phyloP scores from a whole-genome alignment of 2,113 vertebrate species.

The Microtus richardsoni region DNA sequence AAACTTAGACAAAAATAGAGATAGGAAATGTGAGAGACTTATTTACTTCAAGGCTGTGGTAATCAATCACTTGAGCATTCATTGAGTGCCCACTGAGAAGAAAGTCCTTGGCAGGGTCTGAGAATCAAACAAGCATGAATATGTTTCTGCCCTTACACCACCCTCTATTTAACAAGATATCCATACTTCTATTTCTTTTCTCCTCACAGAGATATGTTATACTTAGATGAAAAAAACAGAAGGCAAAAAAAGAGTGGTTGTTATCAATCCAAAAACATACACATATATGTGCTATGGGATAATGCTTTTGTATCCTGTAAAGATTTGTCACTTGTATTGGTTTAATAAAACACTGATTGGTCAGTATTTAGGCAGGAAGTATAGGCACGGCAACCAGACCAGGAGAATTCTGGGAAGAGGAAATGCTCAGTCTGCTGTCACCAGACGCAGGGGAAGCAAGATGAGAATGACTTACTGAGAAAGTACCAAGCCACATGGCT shows the following conservation, averaged over 20 bases:
- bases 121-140: background rate
- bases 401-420: no score
- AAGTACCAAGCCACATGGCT: no score
- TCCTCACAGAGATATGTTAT: background rate
- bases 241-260: background rate
- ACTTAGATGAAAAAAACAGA: background rate
- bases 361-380: no score
- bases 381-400: no score
- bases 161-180: background rate
- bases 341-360: no score
- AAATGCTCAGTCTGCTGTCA: no score
- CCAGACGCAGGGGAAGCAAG: no score
- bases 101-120: background rate
- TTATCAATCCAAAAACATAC: background rate
- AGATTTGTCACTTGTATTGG: no score
- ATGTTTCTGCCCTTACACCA: background rate
- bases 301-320: no score
- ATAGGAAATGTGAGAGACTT: background rate
- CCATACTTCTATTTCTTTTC: background rate
- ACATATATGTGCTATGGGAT: background rate
- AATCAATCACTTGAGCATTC: background rate
- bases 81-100: background rate
- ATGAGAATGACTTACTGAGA: no score
- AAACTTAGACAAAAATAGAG: background rate
- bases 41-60: background rate